These are phyloP conservation scores for Eulemur mongoz DNA, from an alignment of 2,797 vertebrate genomes.

Conservation along the genomic window DNA sequence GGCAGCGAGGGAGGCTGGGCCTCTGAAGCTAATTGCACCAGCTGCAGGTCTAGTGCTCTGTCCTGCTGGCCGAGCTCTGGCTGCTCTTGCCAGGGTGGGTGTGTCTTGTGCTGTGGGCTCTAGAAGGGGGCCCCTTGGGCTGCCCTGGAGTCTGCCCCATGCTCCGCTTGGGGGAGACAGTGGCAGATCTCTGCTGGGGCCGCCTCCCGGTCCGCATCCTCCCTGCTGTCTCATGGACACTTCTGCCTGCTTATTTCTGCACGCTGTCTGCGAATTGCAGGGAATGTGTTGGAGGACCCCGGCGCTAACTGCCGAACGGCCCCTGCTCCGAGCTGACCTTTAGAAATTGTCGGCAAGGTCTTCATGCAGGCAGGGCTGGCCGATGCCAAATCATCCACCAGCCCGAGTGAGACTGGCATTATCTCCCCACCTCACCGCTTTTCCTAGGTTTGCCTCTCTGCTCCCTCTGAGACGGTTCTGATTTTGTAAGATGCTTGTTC, in stretches of 20 bases:
- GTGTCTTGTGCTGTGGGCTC: not conserved
- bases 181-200: accelerated
- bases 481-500: not conserved
- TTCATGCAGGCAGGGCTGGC: not conserved
- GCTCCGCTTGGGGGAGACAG: not conserved
- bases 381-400: accelerated
- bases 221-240: no score
- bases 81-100: not conserved
- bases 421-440: accelerated
- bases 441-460: accelerated
- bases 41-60: accelerated
- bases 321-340: not conserved
- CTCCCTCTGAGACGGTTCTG: not conserved
- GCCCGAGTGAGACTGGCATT: accelerated
- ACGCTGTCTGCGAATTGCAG: accelerated
- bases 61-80: no score
- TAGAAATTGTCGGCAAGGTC: accelerated
- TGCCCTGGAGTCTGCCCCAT: accelerated
- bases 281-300: accelerated
- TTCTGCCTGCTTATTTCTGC: not conserved
- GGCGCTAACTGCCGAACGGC: accelerated
- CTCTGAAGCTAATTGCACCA: accelerated
- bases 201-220: accelerated
- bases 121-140: accelerated
- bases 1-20: no score